These are phyloP conservation scores for Dreissena polymorpha DNA, from an alignment of 1,140 invertebrate genomes.

Conservation along the genomic window DNA sequence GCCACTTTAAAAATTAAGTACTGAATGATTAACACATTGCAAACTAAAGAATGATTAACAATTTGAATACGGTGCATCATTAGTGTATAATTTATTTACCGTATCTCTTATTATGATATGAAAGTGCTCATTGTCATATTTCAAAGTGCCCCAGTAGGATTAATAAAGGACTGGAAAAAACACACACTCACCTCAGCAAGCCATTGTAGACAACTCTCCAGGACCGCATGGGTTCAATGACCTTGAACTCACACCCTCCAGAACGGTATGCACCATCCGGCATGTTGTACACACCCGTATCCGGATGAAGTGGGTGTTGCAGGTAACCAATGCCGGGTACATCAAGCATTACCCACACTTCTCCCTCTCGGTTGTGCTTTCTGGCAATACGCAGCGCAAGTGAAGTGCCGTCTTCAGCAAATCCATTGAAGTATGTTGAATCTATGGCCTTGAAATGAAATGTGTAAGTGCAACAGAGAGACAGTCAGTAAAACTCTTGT, in stretches of 20 bases:
- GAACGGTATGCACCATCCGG: conserved; percentile 80
- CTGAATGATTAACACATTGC: no score
- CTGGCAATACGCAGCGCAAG: conserved; percentile 59
- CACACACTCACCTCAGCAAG: conserved; percentile 76
- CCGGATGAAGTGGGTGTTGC: conserved; percentile 78
- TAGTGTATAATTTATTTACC: no score
- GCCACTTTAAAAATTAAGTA: no score
- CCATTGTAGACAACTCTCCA: conserved; percentile 85
- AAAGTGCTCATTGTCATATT: no score
- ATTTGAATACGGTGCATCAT: no score
- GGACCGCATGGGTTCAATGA: conserved; percentile 80
- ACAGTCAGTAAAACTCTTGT: neutral
- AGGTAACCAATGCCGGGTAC: conserved; percentile 64
- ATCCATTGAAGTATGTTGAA: conserved; percentile 64
- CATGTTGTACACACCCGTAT: conserved; percentile 75
- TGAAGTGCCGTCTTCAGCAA: conserved; percentile 57
- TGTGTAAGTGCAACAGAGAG: neutral
- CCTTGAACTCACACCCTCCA: conserved; percentile 82
- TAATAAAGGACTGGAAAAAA: no score
- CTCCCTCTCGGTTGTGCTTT: conserved; percentile 56
- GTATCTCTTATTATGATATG: no score
- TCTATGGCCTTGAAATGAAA: conserved; percentile 64
- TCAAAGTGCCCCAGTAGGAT: no score
- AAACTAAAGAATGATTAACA: no score
- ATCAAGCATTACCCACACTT: conserved; percentile 66